Conservation (phyloP, 2,888 invertebrate species). For the Gryllus longicercus region DNA sequence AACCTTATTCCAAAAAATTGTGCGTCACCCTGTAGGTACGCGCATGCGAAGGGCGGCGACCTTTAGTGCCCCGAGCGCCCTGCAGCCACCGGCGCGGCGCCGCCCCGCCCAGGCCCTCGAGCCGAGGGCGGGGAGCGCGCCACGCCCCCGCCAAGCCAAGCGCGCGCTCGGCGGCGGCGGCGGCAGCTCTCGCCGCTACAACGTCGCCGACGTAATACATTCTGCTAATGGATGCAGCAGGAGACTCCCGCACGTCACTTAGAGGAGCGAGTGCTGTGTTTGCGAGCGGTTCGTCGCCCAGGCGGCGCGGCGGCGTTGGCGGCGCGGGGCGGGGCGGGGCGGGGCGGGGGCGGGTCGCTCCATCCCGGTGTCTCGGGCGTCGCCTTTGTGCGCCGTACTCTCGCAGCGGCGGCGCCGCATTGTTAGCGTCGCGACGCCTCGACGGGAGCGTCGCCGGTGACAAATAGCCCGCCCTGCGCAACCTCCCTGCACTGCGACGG, state of each 20-base stretch:
- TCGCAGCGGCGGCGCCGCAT: background rate
- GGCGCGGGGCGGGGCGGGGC: too few relatives aligned
- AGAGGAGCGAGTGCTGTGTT: conserved; percentile 17
- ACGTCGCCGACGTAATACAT: background rate
- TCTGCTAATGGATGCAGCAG: conserved; percentile 17
- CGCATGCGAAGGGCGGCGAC: too few relatives aligned
- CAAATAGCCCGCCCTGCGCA: background rate
- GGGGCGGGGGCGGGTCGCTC: background rate
- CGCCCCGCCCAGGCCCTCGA: too few relatives aligned
- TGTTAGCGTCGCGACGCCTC: background rate
- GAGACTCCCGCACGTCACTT: conserved; percentile 17
- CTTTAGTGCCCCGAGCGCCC: too few relatives aligned
- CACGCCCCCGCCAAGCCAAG: too few relatives aligned
- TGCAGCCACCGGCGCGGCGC: too few relatives aligned
- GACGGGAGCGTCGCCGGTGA: background rate
- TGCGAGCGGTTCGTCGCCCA: background rate
- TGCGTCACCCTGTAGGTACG: too few relatives aligned
- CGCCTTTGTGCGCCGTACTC: background rate
- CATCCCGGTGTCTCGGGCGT: background rate
- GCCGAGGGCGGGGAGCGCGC: too few relatives aligned
- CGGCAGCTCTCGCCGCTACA: too few relatives aligned
- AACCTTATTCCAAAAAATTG: too few relatives aligned
- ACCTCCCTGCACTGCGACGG: background rate
- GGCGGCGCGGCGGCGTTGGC: too few relatives aligned
- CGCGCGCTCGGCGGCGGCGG: too few relatives aligned